These are phyloP conservation scores for Drosophila prostipennis DNA, from an alignment of 2,888 invertebrate species.

Conservation along the genomic window DNA sequence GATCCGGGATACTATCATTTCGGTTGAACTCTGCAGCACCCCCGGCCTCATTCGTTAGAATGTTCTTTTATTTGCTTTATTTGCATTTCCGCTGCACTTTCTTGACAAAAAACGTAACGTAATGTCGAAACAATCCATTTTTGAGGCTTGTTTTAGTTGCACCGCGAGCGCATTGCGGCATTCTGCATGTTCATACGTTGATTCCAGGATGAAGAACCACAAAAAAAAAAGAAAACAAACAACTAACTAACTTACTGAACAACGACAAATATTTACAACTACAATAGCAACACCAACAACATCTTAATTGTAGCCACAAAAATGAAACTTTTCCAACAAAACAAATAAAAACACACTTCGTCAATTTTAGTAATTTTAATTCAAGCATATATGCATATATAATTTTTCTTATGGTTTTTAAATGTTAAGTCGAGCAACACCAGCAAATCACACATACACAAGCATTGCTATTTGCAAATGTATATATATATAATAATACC, in stretches of 20 bases:
- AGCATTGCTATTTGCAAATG: slow-evolving; percentile 34
- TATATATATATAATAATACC: slow-evolving; percentile 41
- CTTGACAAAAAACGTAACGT: slow-evolving; percentile 48
- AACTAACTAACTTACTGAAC: slow-evolving; percentile 38
- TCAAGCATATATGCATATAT: slow-evolving; percentile 59
- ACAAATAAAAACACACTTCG: slow-evolving; percentile 80
- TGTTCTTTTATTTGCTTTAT: slow-evolving; percentile 78
- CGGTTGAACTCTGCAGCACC: slow-evolving; percentile 11
- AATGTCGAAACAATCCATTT: slow-evolving; percentile 31
- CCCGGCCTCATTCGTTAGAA: slow-evolving; percentile 28
- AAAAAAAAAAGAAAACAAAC: slow-evolving; percentile 15
- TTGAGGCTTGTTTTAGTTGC: slow-evolving; percentile 50
- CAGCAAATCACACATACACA: slow-evolving; percentile 36
- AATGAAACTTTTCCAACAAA: slow-evolving; percentile 41
- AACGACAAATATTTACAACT: slow-evolving; percentile 41
- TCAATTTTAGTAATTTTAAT: slow-evolving; percentile 81
- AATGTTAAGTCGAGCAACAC: slow-evolving; percentile 51
- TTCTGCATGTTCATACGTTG: slow-evolving; percentile 62
- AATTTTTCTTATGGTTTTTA: slow-evolving; percentile 57
- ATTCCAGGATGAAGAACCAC: slow-evolving; percentile 32
- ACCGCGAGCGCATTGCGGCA: slow-evolving; percentile 69
- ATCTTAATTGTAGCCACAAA: slow-evolving; percentile 51
- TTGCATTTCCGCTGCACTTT: slow-evolving; percentile 72
- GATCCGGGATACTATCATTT: slow-evolving; percentile 6
- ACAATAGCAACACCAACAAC: slow-evolving; percentile 45